phyloP scores from a whole-genome alignment of 2,113 vertebrate genomes.

The Gallinago paraguaiae region DNA sequence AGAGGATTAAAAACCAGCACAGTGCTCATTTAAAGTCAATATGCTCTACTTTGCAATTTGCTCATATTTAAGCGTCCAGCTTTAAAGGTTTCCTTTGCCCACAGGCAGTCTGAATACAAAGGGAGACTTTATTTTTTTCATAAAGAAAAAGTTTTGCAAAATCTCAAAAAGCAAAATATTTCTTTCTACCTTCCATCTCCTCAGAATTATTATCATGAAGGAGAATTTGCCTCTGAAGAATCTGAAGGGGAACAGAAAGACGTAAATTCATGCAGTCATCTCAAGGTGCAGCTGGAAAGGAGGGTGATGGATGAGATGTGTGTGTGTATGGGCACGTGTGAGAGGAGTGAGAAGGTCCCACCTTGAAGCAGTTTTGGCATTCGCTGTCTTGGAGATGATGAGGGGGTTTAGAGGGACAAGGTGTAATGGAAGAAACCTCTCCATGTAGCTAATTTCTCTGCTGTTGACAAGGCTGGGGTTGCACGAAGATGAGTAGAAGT shows the following conservation, averaged over 20 bases:
- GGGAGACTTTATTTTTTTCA: neutral
- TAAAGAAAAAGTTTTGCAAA: neutral
- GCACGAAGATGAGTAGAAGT: neutral
- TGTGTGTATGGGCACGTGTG: rapidly evolving
- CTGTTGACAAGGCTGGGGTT: neutral
- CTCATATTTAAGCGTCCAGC: conserved; percentile 5
- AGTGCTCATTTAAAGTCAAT: conserved; percentile 47
- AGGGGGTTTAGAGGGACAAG: neutral
- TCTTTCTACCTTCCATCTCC: neutral
- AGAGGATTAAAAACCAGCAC: neutral
- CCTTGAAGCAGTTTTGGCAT: neutral
- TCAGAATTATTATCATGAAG: neutral
- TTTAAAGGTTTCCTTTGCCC: conserved; percentile 56
- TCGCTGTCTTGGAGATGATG: rapidly evolving
- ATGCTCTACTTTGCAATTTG: conserved; percentile 29
- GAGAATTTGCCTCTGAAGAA: neutral
- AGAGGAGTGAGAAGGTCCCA: neutral
- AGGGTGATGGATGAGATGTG: neutral
- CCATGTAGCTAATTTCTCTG: neutral
- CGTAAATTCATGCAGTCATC: neutral
- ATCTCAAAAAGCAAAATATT: neutral
- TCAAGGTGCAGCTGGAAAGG: neutral
- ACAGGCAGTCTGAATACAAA: conserved; percentile 45
- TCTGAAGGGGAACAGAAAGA: neutral
- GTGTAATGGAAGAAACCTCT: neutral